Base-by-base conservation (phyloP, 2,797 vertebrate species). In the Sparidentex hasta region DNA sequence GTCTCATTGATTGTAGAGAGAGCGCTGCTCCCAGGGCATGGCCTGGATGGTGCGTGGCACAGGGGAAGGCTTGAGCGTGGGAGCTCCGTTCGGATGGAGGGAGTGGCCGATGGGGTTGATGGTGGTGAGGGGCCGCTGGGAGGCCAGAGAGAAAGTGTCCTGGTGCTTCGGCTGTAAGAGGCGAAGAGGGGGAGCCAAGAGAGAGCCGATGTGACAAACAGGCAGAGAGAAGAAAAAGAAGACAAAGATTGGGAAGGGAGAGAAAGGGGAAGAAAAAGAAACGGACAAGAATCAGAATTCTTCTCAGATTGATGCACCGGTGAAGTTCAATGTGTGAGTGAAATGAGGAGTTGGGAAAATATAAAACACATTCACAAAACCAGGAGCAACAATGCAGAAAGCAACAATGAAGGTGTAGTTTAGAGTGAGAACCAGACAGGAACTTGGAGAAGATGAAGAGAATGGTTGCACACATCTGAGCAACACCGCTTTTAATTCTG, bases 11-110 rank as follows among this genome's bases (percentile, higher is more conserved):
- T 94, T 94, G 91, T 94, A 94, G 84, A 94, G 93, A 27, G 93
- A 94, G 78, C 93, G 93, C 91, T 94, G 93, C 90, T 94, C 93
- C 93, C 93, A 94, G 65, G 93, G 93, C 93, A 94, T 94, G 79
- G 90, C 82, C 91, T 94, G 93, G 88, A 94, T 94, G 91, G 86
- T 90, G 77, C 93, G 93, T 41, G 93, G 91, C 83, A 94, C 88
- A 0, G 93, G 91, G 66, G 93, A 91, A 72, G 93, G 93, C 88
- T 94, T 94, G 87, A 94, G 92, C n/a, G 93, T 93, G 68, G 93
- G 85, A 0, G 91, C 91, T 25, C 92, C 92, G 65, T 94, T 94
- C 20, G 93, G 92, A 86, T 94, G 93, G 48, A 94, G 93, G 84
- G 90, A 69, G 91, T 94, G 93, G 84, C 92, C 80, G 72, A 94